Evolutionary conservation across 2,888 invertebrate species (phyloP), one percentile per base, ranked within the genome.

Genomic region (Dendrolimus houi): DNA sequence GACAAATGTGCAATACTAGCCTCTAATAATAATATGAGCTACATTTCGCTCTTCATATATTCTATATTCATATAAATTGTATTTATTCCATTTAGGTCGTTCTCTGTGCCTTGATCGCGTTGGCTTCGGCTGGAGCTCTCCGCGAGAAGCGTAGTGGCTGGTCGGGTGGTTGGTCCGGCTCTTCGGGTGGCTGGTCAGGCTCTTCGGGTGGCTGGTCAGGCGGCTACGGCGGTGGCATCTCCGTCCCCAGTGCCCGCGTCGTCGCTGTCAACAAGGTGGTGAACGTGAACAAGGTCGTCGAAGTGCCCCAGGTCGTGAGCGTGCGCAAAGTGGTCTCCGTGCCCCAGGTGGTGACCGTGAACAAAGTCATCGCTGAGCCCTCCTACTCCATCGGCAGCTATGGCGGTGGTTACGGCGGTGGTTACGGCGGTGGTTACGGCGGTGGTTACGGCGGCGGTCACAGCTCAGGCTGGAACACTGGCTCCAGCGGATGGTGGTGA

Each of bases 251-350:
- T 60, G 57, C 69, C 17, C 70, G 68, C 62, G 64, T 73, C 59
- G 58, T 72, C 62, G 59, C 68, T 56, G 65, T 69, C 62, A 63
- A 67, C 57, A 72, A 70, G 64, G 71, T 75, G 41, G 72, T 77
- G 58, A 74, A 72, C 68, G 75, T 75, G 41, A 73, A 75, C 64
- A 74, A 70, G 57, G 74, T 72, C 56, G 66, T 79, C 58, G 63
- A 64, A 55, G 76, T 77, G 54, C 79, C 79, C 1, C 71, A 74
- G 59, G 72, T 76, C 12, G 66, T 77, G 59, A 62, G 63, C 55
- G 77, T 79, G 42, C 77, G 69, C 60, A 82, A 76, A 65, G 68
- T 77, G 40, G 74, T 85, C 62, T 76, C 80, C 60, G 78, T 71
- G 54, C 81, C 79, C 53, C 78, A 78, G 64, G 75, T 80, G 59